Conservation (phyloP, 2,113 vertebrate genomes). For the Anseranas semipalmata region DNA sequence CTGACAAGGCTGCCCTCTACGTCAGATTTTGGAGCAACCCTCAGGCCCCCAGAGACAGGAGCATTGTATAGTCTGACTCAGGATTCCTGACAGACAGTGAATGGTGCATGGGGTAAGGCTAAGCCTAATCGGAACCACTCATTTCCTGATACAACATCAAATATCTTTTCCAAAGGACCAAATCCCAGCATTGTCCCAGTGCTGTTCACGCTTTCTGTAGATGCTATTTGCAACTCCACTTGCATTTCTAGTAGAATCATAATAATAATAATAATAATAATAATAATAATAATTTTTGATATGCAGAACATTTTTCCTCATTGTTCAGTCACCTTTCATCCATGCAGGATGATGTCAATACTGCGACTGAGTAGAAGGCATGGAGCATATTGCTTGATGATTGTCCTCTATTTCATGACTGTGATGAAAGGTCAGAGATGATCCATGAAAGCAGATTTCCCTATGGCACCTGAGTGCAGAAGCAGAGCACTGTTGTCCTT, state of each 20-base stretch:
- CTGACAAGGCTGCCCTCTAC: background rate
- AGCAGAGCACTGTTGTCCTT: background rate
- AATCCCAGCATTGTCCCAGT: background rate
- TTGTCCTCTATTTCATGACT: background rate
- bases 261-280: no score
- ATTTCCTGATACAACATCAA: background rate
- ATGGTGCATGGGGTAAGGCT: background rate
- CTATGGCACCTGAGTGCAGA: background rate
- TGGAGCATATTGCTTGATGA: background rate
- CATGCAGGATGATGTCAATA: background rate
- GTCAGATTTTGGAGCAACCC: background rate
- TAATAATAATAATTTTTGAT: background rate
- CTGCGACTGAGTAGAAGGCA: no score
- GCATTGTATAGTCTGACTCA: background rate
- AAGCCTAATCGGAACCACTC: background rate
- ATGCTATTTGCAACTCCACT: background rate
- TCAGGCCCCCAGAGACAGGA: background rate
- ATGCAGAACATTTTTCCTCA: background rate
- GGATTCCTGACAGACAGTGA: background rate
- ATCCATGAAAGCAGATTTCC: background rate
- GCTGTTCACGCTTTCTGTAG: background rate
- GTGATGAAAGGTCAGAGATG: background rate
- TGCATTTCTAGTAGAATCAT: no score
- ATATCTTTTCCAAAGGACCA: background rate
- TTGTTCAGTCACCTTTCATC: background rate